phyloP scores from a whole-genome alignment of 2,797 vertebrate species.

The Alectoris magna region DNA sequence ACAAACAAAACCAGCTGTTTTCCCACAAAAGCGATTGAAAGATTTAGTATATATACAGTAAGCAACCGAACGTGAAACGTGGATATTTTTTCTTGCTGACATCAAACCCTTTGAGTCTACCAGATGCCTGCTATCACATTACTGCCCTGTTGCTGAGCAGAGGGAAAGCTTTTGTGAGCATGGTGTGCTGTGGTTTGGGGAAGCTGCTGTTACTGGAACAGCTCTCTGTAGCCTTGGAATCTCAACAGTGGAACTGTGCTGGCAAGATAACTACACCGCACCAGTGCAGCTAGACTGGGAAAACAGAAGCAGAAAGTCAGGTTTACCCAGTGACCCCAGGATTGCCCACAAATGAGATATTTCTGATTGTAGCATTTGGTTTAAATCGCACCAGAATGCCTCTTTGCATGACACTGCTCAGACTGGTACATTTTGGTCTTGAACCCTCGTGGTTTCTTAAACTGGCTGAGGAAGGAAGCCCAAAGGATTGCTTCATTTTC shows the following conservation, averaged over 20 bases:
- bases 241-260: not conserved
- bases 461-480: not conserved
- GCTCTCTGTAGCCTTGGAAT: not conserved
- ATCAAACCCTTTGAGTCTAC: not conserved
- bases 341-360: not conserved
- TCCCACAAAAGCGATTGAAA: not conserved
- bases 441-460: not conserved
- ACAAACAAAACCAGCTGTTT: not conserved
- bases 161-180: not conserved
- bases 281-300: not conserved
- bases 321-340: not conserved
- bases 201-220: not conserved
- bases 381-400: not conserved
- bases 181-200: not conserved
- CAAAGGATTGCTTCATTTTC: not conserved
- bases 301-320: not conserved
- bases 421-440: not conserved
- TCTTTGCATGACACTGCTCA: not conserved
- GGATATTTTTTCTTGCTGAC: not conserved
- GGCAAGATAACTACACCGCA: not conserved
- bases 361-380: not conserved
- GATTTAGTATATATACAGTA: not conserved
- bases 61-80: not conserved
- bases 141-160: not conserved
- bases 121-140: not conserved